These are phyloP conservation scores for Muntiacus reevesi DNA, from an alignment of 2,113 vertebrate genomes.

Conservation along the genomic window DNA sequence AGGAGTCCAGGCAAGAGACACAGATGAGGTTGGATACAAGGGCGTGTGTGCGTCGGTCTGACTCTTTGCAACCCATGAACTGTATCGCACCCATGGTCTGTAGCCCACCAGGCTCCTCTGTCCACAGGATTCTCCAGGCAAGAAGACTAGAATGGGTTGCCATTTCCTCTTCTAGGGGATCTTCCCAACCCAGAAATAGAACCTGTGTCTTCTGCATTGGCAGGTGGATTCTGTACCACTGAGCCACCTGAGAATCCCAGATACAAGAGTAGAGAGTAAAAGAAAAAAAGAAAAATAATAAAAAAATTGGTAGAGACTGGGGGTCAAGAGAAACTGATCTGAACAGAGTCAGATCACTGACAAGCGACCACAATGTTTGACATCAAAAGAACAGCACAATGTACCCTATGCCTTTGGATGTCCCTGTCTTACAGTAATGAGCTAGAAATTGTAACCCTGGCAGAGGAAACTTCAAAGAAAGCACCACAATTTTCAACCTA, in stretches of 20 bases:
- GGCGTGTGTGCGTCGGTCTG: fast-evolving
- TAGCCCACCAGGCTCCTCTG: not conserved
- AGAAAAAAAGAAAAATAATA: not conserved
- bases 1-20: not conserved
- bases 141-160: not conserved
- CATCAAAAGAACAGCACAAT: not conserved
- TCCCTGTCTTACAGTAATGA: not conserved
- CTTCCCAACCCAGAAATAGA: not conserved
- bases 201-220: not conserved
- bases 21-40: not conserved
- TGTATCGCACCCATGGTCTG: not conserved
- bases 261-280: not conserved
- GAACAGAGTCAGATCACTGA: not conserved
- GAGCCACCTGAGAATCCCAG: not conserved
- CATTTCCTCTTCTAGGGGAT: not conserved
- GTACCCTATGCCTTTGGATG: not conserved
- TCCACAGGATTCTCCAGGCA: not conserved
- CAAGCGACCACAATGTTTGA: not conserved
- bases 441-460: not conserved
- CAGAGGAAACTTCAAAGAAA: not conserved
- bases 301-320: not conserved
- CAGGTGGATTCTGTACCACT: not conserved
- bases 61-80: not conserved
- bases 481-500: not conserved
- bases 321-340: not conserved